These are phyloP conservation scores for Machimus atricapillus DNA, from an alignment of 2,888 invertebrate species.

Conservation along the genomic window DNA sequence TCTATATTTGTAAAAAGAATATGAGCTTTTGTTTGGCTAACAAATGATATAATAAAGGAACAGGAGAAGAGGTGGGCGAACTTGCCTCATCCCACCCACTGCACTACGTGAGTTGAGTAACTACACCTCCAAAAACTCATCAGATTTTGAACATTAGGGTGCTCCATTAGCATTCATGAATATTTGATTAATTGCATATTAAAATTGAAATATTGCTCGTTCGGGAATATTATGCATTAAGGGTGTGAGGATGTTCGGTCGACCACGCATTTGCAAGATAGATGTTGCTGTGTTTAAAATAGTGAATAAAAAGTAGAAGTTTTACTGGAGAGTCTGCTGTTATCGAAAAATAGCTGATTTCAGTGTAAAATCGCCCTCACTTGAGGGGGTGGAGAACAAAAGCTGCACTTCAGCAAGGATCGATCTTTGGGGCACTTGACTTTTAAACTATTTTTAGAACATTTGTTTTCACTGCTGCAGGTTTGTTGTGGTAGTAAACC, in stretches of 20 bases:
- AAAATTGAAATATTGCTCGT: background rate
- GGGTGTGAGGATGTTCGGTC: background rate
- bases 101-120: background rate
- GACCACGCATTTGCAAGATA: background rate
- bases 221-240: background rate
- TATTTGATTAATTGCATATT: background rate
- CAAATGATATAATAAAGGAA: background rate
- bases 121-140: background rate
- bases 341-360: background rate
- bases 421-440: slow-evolving; percentile 14
- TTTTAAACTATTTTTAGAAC: slow-evolving; percentile 11
- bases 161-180: background rate
- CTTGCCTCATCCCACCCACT: background rate
- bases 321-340: background rate
- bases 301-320: background rate
- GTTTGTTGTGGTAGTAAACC: background rate
- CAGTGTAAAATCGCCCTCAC: background rate
- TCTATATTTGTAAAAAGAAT: too few relatives aligned
- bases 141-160: background rate
- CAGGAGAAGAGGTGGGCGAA: background rate
- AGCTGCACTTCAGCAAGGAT: background rate
- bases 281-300: background rate
- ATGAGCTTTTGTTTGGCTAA: background rate
- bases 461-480: background rate
- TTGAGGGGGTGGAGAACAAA: background rate